These are phyloP conservation scores for Meloidogyne hapla DNA, from an alignment of 1,140 invertebrate species.

Conservation along the genomic window DNA sequence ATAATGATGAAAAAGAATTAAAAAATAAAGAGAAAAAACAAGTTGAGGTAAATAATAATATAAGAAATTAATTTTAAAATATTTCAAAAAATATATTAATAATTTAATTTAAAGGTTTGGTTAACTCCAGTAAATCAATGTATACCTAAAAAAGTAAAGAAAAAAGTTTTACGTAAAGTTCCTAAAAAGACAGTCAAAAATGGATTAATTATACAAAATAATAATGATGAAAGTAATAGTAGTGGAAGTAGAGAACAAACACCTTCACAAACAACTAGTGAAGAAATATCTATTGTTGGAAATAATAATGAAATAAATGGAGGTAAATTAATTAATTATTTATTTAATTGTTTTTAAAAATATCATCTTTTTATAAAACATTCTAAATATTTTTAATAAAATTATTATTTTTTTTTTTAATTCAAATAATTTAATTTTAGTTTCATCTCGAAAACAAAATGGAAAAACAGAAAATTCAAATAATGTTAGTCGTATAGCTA, in stretches of 20 bases:
- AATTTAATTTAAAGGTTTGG: neutral
- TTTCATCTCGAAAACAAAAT: too few species aligned
- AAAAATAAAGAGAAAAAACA: neutral
- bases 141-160: neutral
- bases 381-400: too few species aligned
- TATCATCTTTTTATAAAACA: too few species aligned
- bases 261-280: neutral
- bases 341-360: too few species aligned
- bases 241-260: conserved; percentile 3
- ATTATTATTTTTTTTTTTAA: too few species aligned
- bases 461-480: too few species aligned
- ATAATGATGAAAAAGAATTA: neutral
- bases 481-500: too few species aligned
- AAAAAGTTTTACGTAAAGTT: conserved; percentile 2
- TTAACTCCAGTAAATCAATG: neutral
- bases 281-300: neutral
- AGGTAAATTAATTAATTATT: neutral
- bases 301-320: neutral
- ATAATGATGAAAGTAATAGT: neutral
- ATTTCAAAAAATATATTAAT: too few species aligned
- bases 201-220: neutral
- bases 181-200: neutral
- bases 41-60: neutral
- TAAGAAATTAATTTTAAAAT: too few species aligned
- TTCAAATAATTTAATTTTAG: too few species aligned